Evolutionary conservation across 2,113 vertebrate genomes (phyloP), one percentile per base, ranked within the genome.

Genomic region (Chlamydotis undulata): DNA sequence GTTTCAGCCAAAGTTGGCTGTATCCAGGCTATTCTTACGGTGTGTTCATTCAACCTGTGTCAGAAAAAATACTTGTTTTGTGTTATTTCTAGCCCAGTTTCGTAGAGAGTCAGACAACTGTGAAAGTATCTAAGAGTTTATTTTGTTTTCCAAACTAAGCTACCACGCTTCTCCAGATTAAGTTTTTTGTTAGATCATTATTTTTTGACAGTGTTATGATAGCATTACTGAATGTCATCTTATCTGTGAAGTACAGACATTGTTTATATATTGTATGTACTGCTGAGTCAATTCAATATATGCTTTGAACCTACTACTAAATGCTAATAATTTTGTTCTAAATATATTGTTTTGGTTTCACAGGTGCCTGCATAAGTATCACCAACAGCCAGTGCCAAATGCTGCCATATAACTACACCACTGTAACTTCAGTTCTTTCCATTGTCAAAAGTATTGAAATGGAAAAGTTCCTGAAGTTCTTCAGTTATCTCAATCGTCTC

Each of bases 391-490:
- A 99, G 74, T 99, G 99, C 96, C 98, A 98, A 98, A 98, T 99
- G 97, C 93, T 99, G 85, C 98, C 99, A n/a, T 99, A 99, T 97
- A 99, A 99, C 93, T 98, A 98, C 79, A 98, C 98, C 41, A 98
- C 98, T 55, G 39, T 96, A 86, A 97, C 97, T 59, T 98, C 99
- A 73, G 90, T 98, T 56, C 77, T 97, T 60, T 98, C 98, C n/a
- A 97, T 99, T 92, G 98, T 98, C 95, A 99, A 98, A 98, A 98
- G 94, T 77, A 98, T 98, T 21, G 99, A 99, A 95, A 97, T 99
- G 52, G 99, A 99, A 97, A 99, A 99, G 98, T 98, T 99, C 98
- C 98, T 99, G 97, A 99, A 98, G 98, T 99, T 99, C 98, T 99
- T 99, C 98, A 98, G 95, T 89, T 99, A 99, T 97, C 99, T 99